Conservation (phyloP, 2,888 invertebrate genomes). For the Boloria euphrosyne region DNA sequence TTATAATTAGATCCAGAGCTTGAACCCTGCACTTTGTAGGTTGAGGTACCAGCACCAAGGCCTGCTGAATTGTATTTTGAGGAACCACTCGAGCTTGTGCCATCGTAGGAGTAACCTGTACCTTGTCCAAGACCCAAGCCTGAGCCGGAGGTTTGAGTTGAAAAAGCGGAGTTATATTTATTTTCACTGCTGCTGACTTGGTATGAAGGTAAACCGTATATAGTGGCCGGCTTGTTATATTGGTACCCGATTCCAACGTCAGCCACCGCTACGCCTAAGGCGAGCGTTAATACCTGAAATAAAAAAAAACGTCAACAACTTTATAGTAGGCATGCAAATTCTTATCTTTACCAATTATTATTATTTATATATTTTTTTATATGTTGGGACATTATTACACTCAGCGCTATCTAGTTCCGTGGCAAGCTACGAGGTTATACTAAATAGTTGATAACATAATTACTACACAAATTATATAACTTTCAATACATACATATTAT, state of each 20-base stretch:
- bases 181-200: slow-evolving; percentile 47
- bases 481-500: too few relatives aligned
- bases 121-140: slow-evolving; percentile 20
- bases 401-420: too few relatives aligned
- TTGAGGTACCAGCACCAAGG: slow-evolving; percentile 5
- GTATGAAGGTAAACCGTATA: slow-evolving; percentile 67
- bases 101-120: slow-evolving; percentile 21
- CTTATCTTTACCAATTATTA: too few relatives aligned
- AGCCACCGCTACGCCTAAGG: slow-evolving; percentile 59
- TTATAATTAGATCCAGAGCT: slow-evolving; percentile 29
- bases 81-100: slow-evolving; percentile 21
- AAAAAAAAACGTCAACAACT: not conserved
- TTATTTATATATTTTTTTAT: too few relatives aligned
- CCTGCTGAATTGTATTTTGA: slow-evolving; percentile 16
- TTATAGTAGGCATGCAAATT: not conserved
- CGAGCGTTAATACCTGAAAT: slow-evolving; percentile 57
- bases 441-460: too few relatives aligned
- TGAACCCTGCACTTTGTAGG: slow-evolving; percentile 11
- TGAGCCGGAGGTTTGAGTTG: slow-evolving; percentile 4
- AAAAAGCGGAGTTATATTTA: slow-evolving; percentile 33
- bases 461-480: too few relatives aligned
- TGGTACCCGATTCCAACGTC: slow-evolving; percentile 67
- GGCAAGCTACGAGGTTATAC: too few relatives aligned
- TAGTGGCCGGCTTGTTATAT: slow-evolving; percentile 68
- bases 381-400: too few relatives aligned